Conservation (phyloP, 2,888 invertebrate species). For the Hecatera dysodea region DNA sequence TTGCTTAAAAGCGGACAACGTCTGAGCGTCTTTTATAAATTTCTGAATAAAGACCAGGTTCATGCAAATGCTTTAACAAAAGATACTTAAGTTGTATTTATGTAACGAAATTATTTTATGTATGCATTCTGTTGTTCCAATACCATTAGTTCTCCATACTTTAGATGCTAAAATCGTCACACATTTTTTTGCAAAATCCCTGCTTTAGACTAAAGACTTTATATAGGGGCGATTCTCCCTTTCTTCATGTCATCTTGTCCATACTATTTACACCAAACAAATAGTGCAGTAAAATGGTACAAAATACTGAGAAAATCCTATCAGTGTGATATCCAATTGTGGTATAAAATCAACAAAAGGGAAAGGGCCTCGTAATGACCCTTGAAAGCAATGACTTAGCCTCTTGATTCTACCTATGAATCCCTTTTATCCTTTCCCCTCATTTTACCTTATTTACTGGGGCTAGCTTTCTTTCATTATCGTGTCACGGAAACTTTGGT, state of each 20-base stretch:
- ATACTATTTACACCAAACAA: constrained; percentile 17
- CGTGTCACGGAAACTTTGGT: constrained; percentile 8
- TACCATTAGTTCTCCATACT: neutral
- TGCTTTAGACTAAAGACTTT: neutral
- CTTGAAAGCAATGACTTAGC: constrained; percentile 56
- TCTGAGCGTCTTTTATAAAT: constrained; percentile 1
- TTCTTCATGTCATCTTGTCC: neutral
- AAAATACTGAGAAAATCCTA: constrained; percentile 19
- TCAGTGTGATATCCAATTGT: constrained; percentile 6
- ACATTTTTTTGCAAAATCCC: neutral
- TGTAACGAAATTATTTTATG: too few relatives aligned
- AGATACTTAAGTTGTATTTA: neutral
- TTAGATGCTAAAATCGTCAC: neutral
- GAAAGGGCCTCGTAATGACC: constrained; percentile 44
- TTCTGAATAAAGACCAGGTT: neutral
- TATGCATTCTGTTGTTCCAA: neutral
- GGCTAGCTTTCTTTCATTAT: constrained; percentile 20
- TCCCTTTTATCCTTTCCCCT: constrained; percentile 49
- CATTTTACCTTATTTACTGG: constrained; percentile 44
- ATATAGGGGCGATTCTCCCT: neutral
- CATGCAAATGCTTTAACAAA: neutral
- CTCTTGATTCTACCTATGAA: constrained; percentile 58
- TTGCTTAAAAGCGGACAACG: constrained; percentile 4
- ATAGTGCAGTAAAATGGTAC: constrained; percentile 6
- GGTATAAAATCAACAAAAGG: constrained; percentile 43